Evolutionary conservation across 2,888 invertebrate genomes (phyloP), one percentile per base, ranked within the genome.

Genomic region (Acheta domesticus): DNA sequence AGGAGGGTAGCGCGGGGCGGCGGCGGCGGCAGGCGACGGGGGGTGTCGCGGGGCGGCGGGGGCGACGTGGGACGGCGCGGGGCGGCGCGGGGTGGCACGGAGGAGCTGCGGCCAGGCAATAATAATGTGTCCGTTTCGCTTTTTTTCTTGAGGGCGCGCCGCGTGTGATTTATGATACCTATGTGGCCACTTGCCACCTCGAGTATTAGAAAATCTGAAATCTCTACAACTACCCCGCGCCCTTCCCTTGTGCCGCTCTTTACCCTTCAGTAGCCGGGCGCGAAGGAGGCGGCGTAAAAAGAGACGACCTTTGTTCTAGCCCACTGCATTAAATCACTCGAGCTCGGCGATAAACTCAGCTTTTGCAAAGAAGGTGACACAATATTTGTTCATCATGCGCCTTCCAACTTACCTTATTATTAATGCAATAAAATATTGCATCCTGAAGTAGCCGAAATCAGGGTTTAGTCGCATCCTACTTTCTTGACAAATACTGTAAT

Each of bases 191-290:
- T 79, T 77, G 79, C 79, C 79, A 79, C 79, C 79, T 79, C 77
- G 79, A 79, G 79, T 79, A 79, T 79, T 79, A 79, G 74, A 75
- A 79, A 79, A 79, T 79, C 77, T 79, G 79, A 77, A 79, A 79
- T 77, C 79, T 79, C 76, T 50, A 76, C 79, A 62, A 76, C 49
- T 75, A 36, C 75, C 75, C 36, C 75, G n/a, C 36, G 48, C 74
- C 49, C 74, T 74, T 78, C 75, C 21, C 73, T 76, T 73, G 36
- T 62, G 76, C 77, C 50, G 49, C 48, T 23, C 79, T 49, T 79
- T n/a, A 20, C 48, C 21, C 62, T 62, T 62, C 62, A 62, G 62
- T 62, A n/a, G 62, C 62, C n/a, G 62, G 16, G 62, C n/a, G 62
- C 62, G 62, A 62, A 62, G 62, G 62, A 62, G 62, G n/a, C 62